phyloP scores from a whole-genome alignment of 2,888 invertebrate genomes.

The Eupithecia subumbrata region DNA sequence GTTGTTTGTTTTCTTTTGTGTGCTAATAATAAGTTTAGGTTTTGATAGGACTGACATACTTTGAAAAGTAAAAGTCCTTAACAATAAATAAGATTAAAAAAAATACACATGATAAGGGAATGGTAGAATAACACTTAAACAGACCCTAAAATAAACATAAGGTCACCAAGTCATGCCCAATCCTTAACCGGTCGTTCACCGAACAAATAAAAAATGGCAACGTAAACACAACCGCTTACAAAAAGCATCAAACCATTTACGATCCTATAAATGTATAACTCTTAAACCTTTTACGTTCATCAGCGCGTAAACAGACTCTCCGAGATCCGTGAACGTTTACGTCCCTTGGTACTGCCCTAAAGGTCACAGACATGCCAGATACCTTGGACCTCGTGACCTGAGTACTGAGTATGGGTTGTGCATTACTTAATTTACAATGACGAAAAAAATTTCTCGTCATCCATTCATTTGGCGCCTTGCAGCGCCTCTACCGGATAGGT shows the following conservation, averaged over 20 bases:
- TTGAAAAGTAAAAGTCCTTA: no score
- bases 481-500: no score
- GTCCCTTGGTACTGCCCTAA: conserved; percentile 19
- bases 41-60: no score
- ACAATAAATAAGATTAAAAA: no score
- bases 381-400: conserved; percentile 20
- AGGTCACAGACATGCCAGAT: conserved; percentile 22
- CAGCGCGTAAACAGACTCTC: conserved; percentile 24
- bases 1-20: no score
- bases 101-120: not conserved
- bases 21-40: no score
- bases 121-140: not conserved
- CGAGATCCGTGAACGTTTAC: conserved; percentile 37
- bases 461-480: no score
- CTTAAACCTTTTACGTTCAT: conserved; percentile 26
- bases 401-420: no score
- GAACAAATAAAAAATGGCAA: not conserved
- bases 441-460: no score
- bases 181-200: not conserved
- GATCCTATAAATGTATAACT: conserved; percentile 20
- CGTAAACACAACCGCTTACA: conserved; percentile 7
- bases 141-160: not conserved
- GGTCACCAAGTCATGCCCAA: not conserved
- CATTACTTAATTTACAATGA: no score
- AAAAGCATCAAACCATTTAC: conserved; percentile 12